Evolutionary conservation across 2,888 invertebrate genomes (phyloP), one percentile per base, ranked within the genome.

Genomic region (Copidosoma aretas): DNA sequence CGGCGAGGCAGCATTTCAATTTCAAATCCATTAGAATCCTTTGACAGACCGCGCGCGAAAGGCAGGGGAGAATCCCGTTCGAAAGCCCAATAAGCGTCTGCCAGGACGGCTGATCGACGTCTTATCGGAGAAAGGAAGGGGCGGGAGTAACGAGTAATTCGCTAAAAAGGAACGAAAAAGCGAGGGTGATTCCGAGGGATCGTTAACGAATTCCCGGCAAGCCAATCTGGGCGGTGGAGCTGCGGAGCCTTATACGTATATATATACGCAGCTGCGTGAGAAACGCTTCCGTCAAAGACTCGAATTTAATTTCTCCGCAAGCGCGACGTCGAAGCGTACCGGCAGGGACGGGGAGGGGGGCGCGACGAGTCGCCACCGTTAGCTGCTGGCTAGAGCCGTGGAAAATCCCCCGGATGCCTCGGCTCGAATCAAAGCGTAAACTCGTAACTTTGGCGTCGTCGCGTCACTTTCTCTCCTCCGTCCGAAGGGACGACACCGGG

Each of bases 261-360:
- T n/a, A n/a, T n/a, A 72, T 77, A 32, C 74, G 54, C 68, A n/a
- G 57, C 71, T 3, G 32, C 32, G 32, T 8, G 32, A 32, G 32
- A 32, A 32, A 32, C 32, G 69, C 72, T 73, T 71, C 73, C 75
- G 78, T 79, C 81, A 82, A 82, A 81, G 79, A 78, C 77, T 79
- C 77, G 78, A 77, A 80, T 81, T 82, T 82, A 81, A 82, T 83
- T 82, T 81, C 79, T 79, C 74, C 69, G 46, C 60, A 17, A 19
- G 71, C 72, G 70, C 68, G 71, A 75, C 74, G 74, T 74, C 72
- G 71, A 71, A 68, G 71, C 70, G 62, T 63, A 10, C 14, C 67
- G 75, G 73, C 57, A 19, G 41, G 39, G 39, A 25, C 39, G 32
- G 32, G 32, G 32, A 32, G 3, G 32, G 32, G 32, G 32, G 8